These are phyloP conservation scores for Maconellicoccus hirsutus DNA, from an alignment of 1,140 invertebrate genomes.

Conservation along the genomic window DNA sequence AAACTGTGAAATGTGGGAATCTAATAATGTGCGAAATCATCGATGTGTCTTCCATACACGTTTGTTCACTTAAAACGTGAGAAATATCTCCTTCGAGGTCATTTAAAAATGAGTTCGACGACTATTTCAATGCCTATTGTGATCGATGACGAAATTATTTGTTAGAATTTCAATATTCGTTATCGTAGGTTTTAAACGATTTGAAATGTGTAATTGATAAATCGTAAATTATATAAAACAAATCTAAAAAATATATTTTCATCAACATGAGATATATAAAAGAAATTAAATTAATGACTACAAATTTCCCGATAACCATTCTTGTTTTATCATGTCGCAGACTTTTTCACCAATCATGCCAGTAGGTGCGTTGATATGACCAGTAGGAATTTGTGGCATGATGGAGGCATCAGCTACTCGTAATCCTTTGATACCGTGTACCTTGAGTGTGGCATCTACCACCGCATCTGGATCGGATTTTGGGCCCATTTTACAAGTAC, in stretches of 20 bases:
- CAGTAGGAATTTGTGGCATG: conserved; percentile 53
- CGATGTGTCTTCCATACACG: not conserved
- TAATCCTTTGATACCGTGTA: conserved; percentile 45
- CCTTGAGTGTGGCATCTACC: conserved; percentile 45
- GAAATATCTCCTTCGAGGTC: not conserved
- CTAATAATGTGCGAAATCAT: not conserved
- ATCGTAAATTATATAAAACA: not conserved
- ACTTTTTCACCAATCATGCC: conserved; percentile 59
- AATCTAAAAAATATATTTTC: not conserved
- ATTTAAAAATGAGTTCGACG: too few relatives aligned
- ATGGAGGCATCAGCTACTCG: conserved; percentile 59
- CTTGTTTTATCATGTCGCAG: conserved; percentile 51
- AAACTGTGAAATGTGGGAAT: too few relatives aligned
- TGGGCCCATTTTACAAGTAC: conserved; percentile 54
- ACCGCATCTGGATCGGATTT: conserved; percentile 42
- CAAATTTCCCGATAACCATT: conserved; percentile 30
- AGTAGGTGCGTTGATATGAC: conserved; percentile 55
- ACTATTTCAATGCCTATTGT: too few relatives aligned
- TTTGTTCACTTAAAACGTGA: not conserved
- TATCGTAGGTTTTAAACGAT: too few relatives aligned
- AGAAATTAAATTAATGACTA: not conserved
- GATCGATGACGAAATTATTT: too few relatives aligned
- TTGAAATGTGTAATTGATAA: too few relatives aligned
- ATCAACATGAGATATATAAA: not conserved
- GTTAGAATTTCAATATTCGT: not conserved